Percentiles rank a stretch among this genome's conserved stretches.
Evolutionary conservation across 2,797 vertebrate species (phyloP).

Genomic region (Spatula versicolor): DNA sequence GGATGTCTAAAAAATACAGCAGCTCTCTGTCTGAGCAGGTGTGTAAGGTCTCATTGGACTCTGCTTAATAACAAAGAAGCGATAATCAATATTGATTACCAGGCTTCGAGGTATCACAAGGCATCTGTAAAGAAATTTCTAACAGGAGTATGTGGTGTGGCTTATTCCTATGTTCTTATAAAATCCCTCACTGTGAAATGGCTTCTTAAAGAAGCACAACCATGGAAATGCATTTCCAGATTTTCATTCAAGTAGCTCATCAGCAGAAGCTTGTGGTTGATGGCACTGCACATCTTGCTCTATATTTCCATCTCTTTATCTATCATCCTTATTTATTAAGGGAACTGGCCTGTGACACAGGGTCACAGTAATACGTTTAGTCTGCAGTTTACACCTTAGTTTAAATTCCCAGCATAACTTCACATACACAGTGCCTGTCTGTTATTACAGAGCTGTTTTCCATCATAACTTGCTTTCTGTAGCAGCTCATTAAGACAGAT

Average conservation of each 20-base stretch:
- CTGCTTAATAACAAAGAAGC: background rate
- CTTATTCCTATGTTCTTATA: background rate
- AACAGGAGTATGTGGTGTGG: background rate
- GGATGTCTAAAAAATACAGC: constrained; percentile 98
- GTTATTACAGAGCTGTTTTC: background rate
- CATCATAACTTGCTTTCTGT: background rate
- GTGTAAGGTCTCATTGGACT: background rate
- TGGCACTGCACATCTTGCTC: background rate
- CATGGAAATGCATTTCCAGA: constrained; percentile 36
- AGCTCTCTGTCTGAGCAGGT: constrained; percentile 95
- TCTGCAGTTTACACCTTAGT: constrained; percentile 18
- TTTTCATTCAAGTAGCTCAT: constrained; percentile 41
- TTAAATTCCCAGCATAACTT: constrained; percentile 37
- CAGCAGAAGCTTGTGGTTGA: background rate
- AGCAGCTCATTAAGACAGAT: constrained; percentile 4
- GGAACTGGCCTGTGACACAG: background rate
- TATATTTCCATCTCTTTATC: constrained; percentile 25
- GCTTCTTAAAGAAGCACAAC: constrained; percentile 10
- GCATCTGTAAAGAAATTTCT: constrained; percentile 4
- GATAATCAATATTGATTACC: background rate
- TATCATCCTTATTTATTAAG: constrained; percentile 4
- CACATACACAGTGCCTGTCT: background rate
- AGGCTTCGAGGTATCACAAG: background rate
- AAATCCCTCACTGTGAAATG: constrained; percentile 51
- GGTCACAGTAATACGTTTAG: constrained; percentile 18